A percentile compares a stretch with the other conserved stretches of the same genome.
phyloP scores from a whole-genome alignment of 1,140 invertebrate genomes.

The Lutraria rhynchaena region DNA sequence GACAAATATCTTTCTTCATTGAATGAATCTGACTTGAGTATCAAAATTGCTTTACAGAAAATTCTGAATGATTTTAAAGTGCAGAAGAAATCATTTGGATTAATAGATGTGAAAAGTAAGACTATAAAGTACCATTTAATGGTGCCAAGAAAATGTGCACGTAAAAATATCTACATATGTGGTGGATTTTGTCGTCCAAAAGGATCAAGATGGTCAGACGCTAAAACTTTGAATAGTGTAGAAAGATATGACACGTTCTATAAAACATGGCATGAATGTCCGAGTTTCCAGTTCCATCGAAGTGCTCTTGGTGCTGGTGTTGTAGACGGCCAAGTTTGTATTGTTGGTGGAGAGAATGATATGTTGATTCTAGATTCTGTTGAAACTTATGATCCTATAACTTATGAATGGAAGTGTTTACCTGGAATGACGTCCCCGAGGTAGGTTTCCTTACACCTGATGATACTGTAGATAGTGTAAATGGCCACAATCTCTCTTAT shows the following conservation, averaged over 20 bases:
- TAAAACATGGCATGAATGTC: constrained; percentile 64
- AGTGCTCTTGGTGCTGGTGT: constrained; percentile 70
- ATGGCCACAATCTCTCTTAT: no score
- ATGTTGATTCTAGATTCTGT: constrained; percentile 94
- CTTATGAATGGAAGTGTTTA: constrained; percentile 85
- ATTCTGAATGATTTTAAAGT: constrained; percentile 44
- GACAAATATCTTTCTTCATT: constrained; percentile 61
- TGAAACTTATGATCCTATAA: constrained; percentile 91
- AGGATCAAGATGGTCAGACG: constrained; percentile 82
- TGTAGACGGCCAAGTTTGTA: constrained; percentile 67
- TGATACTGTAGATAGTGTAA: no score
- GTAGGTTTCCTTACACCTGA: background rate
- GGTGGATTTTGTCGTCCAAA: constrained; percentile 67
- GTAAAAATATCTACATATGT: constrained; percentile 84
- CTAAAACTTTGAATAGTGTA: constrained; percentile 65
- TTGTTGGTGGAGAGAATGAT: constrained; percentile 85
- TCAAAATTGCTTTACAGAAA: constrained; percentile 62
- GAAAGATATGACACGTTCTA: constrained; percentile 71
- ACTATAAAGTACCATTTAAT: constrained; percentile 21
- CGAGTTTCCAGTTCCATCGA: constrained; percentile 60
- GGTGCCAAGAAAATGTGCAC: constrained; percentile 66
- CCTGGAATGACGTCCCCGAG: constrained; percentile 91
- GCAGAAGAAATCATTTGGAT: constrained; percentile 35
- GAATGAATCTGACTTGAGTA: constrained; percentile 61
- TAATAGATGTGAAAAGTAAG: constrained; percentile 15